Evolutionary conservation across 2,888 invertebrate genomes (phyloP), one percentile per base, ranked within the genome.

Genomic region (Autographa gamma): DNA sequence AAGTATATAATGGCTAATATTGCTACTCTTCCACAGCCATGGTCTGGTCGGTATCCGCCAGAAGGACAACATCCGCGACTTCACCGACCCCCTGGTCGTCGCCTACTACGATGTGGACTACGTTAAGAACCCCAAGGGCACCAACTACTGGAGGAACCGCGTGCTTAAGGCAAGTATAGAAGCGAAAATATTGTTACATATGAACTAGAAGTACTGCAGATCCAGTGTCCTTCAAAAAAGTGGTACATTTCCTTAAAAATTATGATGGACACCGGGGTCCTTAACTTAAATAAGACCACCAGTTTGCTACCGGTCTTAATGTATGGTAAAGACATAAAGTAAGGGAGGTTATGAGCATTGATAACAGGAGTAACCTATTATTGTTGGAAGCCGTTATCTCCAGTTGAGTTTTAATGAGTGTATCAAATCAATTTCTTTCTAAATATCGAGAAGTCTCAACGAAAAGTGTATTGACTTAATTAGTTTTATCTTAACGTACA

Each of bases 141-240:
- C 99, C 66, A 99, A 99, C 96, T 99, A 99, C 96, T 99, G 99
- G 99, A 97, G 99, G 87, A 99, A 99, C 95, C 97, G 99, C 81
- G 97, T 99, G 64, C 96, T 99, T 85, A 99, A 99, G 96, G 97
- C 97, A 86, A 41, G 74, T 63, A 7, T 8, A 11, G 0, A 41
- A 54, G 14, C 0, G 0, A 34, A 25, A 25, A 2, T 25, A 3
- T 25, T 25, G 1, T 1, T 25, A 25, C 25, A 25, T 25, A 25
- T 25, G 25, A 25, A 3, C 25, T 25, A 2, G 25, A 25, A 25
- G 25, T 25, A 25, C 25, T 25, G 25, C 25, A 25, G 2, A 25
- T 1, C 25, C 25, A 25, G n/a, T 3, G 25, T 2, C 3, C 25
- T 25, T 25, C 25, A 25, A 25, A n/a, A n/a, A n/a, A 25, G 25